Evolutionary conservation across 2,113 vertebrate genomes (phyloP), one percentile per base, ranked within the genome.

Genomic region (Orthonyx spaldingii): DNA sequence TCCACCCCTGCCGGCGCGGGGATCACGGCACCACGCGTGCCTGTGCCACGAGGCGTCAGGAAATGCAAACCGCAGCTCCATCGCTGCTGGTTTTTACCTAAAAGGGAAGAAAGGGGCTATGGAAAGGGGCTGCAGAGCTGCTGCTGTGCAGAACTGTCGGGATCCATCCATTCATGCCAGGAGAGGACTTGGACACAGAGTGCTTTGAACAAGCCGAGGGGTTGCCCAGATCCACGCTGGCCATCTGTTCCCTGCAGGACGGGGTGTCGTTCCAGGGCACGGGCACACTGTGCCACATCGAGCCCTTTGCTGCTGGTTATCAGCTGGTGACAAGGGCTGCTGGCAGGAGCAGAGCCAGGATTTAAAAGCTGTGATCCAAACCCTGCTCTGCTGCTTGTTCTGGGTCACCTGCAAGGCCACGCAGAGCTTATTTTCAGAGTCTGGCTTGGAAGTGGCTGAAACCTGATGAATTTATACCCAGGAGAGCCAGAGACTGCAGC

Each of bases 11-110:
- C 39, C 16, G 27, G 16, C 1, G 6, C 3, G 6, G 55, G 50
- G 37, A 39, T 8, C 4, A 0, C 4, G 19, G 57, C 27, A 37
- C 52, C 5, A 3, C 0, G 0, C 1, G 3, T 3, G 2, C 39
- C 23, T 6, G 4, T 9, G 33, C 50, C 32, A 10, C 0, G 0
- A 6, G 26, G 42, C 1, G 3, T 11, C 61, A 24, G 59, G 44
- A 77, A 37, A 35, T 2, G 22, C 19, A 15, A 66, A 7, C 14
- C 5, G 1, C 50, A 3, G 37, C 80, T 66, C 57, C 21, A 2
- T 13, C 5, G 11, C 79, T 64, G 14, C 41, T 50, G 46, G 3
- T 6, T n/a, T 28, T 83, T 3, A 1, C 23, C 76, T 16, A 10
- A 35, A 22, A 0, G 2, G 28, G 28, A n/a, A 15, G 37, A 71